Base-by-base conservation (phyloP, 1,140 invertebrate species). In the Anthonomus grandis region DNA sequence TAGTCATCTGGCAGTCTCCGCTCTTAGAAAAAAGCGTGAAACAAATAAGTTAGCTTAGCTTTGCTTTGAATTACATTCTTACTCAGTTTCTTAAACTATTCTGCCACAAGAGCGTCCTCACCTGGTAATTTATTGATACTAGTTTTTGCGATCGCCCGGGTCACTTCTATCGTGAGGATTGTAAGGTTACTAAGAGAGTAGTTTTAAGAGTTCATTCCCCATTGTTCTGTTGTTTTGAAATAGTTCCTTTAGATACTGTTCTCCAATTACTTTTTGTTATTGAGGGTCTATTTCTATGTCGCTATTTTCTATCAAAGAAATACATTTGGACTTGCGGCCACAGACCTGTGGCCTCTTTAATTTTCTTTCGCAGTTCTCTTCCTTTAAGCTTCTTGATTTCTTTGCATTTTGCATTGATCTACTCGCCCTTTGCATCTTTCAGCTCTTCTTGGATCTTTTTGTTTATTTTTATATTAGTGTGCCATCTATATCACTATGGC, bases 121-220 rank as follows among this genome's bases (percentile, higher is more conserved):
- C 38, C 38, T 41, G 38, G n/a, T 41, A 19, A 6, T 41, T 41
- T 41, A 13, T 41, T 41, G 38, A 15, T 41, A 9, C 15, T 41
- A 41, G 18, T 41, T 41, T 41, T 15, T 41, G 38, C 38, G 5
- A 41, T 41, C 18, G 13, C n/a, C 18, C 5, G 38, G 38, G 38
- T 19, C 15, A 13, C 38, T 41, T 41, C 13, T 41, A 15, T 15
- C 38, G 18, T 41, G 38, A 41, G 38, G 18, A 41, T 41, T 41
- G 38, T 41, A 41, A 41, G 38, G 38, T 41, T 41, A 19, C 18
- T 15, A 15, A 8, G n/a, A n/a, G n/a, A n/a, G n/a, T 13, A 8
- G 6, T 41, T 41, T 34, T n/a, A n/a, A 34, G 9, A 34, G n/a
- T 34, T 34, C 9, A n/a, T n/a, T n/a, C 31, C 9, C 38, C 38